Evolutionary conservation across 2,113 vertebrate genomes (phyloP), one percentile per base, ranked within the genome.

Genomic region (Oncorhynchus nerka): DNA sequence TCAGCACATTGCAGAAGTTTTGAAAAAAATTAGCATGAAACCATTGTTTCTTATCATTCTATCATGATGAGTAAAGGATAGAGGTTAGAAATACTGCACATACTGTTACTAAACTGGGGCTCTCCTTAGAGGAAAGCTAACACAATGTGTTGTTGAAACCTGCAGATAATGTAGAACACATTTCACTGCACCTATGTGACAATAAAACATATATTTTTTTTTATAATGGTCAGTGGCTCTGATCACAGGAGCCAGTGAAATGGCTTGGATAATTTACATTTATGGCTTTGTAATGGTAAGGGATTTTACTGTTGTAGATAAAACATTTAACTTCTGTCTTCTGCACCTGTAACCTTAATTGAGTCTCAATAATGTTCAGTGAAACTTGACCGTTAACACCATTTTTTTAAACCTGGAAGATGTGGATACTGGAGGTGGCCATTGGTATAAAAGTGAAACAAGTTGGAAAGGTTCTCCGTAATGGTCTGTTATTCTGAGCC

Each of bases 1-100:
- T 19, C 78, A 94, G 93, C 39, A 45, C 51, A 55, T 19, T 55
- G 16, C 16, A 1, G 51, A 55, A 19, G 1, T 55, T 55, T 16
- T 5, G 3, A 55, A 15, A 19, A 19, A 55, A 55, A 55, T 55
- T 4, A 19, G 3, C 51, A 55, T 1, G 16, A 55, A 72, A 78
- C 66, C 68, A 80, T 80, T 77, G 22, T 30, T 55, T 68, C 32
- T 45, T 12, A 45, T 45, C 8, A 77, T 45, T 12, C 32, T 34
- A 61, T 71, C 39, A 45, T 3, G 39, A 45, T 11, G 9, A 11
- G 39, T 45, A 45, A 45, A 55, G 68, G 74, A 80, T 84, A 51
- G 74, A 83, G 73, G 80, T 20, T 20, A 20, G 55, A 62, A 45
- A 62, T 62, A 9, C 8, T 62, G 59, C 59, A n/a, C n/a, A n/a